A percentile compares a stretch with the other conserved stretches of the same genome.
These are phyloP conservation scores for Sphecodes monilicornis DNA, from an alignment of 2,888 invertebrate species.

Conservation along the genomic window DNA sequence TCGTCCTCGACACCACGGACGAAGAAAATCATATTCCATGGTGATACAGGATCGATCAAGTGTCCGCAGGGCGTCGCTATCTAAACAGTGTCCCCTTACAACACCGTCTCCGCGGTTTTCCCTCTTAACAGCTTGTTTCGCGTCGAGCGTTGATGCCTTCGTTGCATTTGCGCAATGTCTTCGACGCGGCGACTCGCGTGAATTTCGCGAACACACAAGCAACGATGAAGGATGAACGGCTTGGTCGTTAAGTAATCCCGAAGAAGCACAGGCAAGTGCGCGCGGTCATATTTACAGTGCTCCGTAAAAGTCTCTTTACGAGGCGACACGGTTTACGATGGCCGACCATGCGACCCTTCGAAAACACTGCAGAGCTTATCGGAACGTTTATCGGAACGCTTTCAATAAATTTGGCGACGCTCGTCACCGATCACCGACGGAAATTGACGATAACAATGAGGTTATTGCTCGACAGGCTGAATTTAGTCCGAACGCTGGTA, in stretches of 20 bases:
- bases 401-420: slow-evolving; percentile 14
- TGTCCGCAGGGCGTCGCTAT: background rate
- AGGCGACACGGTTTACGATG: slow-evolving; percentile 57
- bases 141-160: background rate
- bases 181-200: background rate
- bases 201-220: slow-evolving; percentile 22
- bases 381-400: slow-evolving; percentile 4
- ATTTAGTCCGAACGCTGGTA: background rate
- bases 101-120: background rate
- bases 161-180: slow-evolving; percentile 20
- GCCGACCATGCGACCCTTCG: slow-evolving; percentile 33
- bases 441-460: background rate
- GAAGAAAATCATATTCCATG: background rate
- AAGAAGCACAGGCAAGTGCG: slow-evolving; percentile 42
- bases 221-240: slow-evolving; percentile 39
- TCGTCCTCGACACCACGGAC: background rate
- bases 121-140: slow-evolving; percentile 12
- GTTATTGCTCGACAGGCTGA: background rate
- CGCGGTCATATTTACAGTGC: slow-evolving; percentile 41
- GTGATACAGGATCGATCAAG: slow-evolving; percentile 6
- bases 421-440: background rate
- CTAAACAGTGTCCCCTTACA: background rate
- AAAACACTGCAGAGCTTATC: slow-evolving; percentile 23
- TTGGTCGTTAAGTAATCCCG: slow-evolving; percentile 57
- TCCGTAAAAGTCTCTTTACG: slow-evolving; percentile 62